Evolutionary conservation across 2,888 invertebrate species (phyloP), one percentile per base, ranked within the genome.

Genomic region (Cataglyphis livida): DNA sequence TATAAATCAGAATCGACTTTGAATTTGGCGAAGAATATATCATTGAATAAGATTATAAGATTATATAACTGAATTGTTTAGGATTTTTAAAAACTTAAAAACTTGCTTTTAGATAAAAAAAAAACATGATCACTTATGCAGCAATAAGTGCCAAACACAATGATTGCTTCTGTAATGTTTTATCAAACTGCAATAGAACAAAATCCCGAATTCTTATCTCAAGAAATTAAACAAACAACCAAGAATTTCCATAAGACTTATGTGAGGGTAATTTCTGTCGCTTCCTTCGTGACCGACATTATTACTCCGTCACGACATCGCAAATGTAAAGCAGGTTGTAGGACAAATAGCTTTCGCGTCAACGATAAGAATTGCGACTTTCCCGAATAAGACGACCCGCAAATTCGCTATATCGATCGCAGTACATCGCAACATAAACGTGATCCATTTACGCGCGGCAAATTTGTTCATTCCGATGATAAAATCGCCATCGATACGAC

Each of bases 291-390:
- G 85, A 85, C 84, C 78, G 79, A 74, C 78, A 84, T 82, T 85
- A 84, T 85, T 85, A 84, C 78, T 44, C 64, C 82, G 85, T 85
- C 85, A 85, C 85, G 85, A 84, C 85, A 85, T 85, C 76, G 76
- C 74, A 65, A 84, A 85, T 84, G 76, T 81, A 81, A 81, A 83
- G 59, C 74, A 74, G 78, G 81, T 79, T 71, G 83, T 75, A 83
- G 59, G 75, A 83, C 82, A 83, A 85, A 85, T 85, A 85, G 81
- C 85, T 83, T 85, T 64, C 75, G 74, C 83, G 62, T 71, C 44
- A 57, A 70, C 82, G 84, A 84, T 84, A 84, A 84, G 82, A 75
- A 70, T 76, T 76, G 75, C 57, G 62, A 66, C 73, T 79, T 74
- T 83, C 76, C 71, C 78, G 78, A 82, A 78, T 71, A 59, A 71